Percentiles rank a stretch among this genome's conserved stretches.
phyloP scores from a whole-genome alignment of 2,797 vertebrate species.

The Syngnathus acus region DNA sequence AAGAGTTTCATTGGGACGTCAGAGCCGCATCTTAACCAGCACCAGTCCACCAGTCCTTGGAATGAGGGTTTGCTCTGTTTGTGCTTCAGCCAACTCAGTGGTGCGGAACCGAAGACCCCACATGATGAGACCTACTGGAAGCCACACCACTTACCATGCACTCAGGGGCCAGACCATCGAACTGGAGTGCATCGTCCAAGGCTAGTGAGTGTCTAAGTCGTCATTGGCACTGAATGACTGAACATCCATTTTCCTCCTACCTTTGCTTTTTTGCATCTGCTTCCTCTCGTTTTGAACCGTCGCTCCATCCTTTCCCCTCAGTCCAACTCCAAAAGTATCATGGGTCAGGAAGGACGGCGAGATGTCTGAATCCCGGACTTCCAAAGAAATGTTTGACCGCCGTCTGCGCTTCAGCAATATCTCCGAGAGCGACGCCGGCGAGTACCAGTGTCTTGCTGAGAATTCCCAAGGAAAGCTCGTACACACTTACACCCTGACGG shows the following conservation, averaged over 20 bases:
- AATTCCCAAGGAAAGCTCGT: conserved; percentile 73
- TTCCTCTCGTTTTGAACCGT: neutral
- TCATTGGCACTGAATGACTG: too few species aligned
- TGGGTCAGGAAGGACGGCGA: conserved; percentile 75
- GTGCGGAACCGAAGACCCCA: conserved; percentile 73
- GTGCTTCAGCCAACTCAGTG: conserved; percentile 74
- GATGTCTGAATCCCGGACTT: conserved; percentile 63
- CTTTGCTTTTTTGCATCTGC: conserved; percentile 1
- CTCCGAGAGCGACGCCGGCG: conserved; percentile 75
- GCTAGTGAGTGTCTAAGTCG: conserved; percentile 76
- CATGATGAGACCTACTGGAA: conserved; percentile 73
- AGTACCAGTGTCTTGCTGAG: conserved; percentile 80
- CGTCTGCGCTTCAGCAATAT: conserved; percentile 76
- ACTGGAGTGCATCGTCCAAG: conserved; percentile 86
- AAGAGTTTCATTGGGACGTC: conserved; percentile 47
- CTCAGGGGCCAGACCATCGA: conserved; percentile 74
- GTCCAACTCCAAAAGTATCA: conserved; percentile 77
- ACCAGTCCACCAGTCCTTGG: conserved; percentile 21
- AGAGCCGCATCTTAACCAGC: conserved; percentile 40
- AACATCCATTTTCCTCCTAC: conserved; percentile 9
- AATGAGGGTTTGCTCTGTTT: neutral
- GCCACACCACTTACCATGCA: conserved; percentile 64
- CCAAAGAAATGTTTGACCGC: conserved; percentile 70
- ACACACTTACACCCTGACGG: conserved; percentile 74
- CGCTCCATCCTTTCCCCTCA: conserved; percentile 33